Percentiles rank a stretch among this genome's conserved stretches.
These are phyloP conservation scores for Macquaria australasica DNA, from an alignment of 2,113 vertebrate genomes.

Conservation along the genomic window DNA sequence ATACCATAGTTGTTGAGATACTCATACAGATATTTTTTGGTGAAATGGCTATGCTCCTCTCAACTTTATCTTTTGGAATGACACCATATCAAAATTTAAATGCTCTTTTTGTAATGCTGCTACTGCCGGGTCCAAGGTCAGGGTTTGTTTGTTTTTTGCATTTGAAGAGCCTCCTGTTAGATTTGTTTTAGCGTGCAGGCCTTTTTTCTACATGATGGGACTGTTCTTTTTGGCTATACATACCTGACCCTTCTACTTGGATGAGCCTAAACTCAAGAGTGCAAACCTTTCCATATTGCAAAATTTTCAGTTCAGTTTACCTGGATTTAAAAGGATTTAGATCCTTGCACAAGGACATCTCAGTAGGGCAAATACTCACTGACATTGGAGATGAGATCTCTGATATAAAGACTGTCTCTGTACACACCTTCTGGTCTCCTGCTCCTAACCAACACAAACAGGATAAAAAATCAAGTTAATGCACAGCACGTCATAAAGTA, in stretches of 20 bases:
- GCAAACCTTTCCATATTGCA: not conserved
- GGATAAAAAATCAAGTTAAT: not conserved
- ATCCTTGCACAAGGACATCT: constrained; percentile 11
- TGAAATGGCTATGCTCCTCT: too few relatives aligned
- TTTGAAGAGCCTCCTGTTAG: not conserved
- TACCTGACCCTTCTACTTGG: not conserved
- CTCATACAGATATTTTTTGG: too few relatives aligned
- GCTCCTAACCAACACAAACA: not conserved
- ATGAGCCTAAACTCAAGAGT: not conserved
- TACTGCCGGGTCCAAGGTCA: not conserved
- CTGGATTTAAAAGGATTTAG: not conserved
- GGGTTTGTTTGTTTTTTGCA: not conserved
- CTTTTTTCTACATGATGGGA: not conserved
- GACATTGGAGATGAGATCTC: not conserved
- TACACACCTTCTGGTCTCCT: not conserved
- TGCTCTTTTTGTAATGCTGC: not conserved
- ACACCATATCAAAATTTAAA: not conserved
- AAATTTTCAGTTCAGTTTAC: not conserved
- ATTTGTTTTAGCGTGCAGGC: too few relatives aligned
- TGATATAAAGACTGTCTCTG: not conserved
- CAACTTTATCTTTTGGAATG: not conserved
- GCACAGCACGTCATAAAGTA: not conserved
- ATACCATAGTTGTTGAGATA: too few relatives aligned
- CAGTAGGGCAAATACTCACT: not conserved
- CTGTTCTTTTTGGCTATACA: not conserved